phyloP scores from a whole-genome alignment of 2,113 vertebrate genomes.

The Epinephelus moara region DNA sequence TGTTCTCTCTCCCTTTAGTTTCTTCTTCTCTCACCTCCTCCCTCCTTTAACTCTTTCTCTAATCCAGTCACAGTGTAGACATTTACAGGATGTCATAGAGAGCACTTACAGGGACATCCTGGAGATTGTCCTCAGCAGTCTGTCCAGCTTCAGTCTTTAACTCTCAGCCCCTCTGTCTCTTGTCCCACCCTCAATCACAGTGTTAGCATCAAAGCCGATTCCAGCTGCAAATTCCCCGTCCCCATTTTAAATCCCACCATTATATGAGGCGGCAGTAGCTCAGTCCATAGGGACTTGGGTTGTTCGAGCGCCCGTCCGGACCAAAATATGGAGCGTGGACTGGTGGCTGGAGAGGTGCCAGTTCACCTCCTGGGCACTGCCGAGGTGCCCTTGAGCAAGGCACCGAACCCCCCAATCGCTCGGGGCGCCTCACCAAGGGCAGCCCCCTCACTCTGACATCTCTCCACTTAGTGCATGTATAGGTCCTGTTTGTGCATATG shows the following conservation, averaged over 20 bases:
- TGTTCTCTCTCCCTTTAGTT: conserved; percentile 1
- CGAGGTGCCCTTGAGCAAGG: too few species aligned
- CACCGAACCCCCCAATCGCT: too few species aligned
- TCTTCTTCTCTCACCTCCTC: conserved; percentile 4
- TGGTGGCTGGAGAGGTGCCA: too few species aligned
- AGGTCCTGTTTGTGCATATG: too few species aligned
- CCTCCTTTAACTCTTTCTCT: background rate
- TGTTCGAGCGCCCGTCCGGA: too few species aligned
- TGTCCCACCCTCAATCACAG: background rate
- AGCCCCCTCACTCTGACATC: too few species aligned
- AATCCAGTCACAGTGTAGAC: background rate
- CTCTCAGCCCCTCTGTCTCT: background rate
- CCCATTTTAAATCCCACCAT: background rate
- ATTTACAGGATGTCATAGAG: background rate
- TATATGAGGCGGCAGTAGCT: too few species aligned
- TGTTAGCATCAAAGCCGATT: background rate
- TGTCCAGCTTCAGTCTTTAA: background rate
- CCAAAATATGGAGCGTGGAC: too few species aligned
- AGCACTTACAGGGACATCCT: conserved; percentile 62
- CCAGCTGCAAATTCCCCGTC: background rate
- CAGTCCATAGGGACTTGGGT: too few species aligned
- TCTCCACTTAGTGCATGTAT: too few species aligned
- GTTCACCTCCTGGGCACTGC: too few species aligned
- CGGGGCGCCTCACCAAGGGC: too few species aligned
- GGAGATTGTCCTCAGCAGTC: conserved; percentile 7